Percentiles rank a stretch among this genome's conserved stretches.
Conservation (phyloP, 2,888 invertebrate species). For the Callimorpha dominula region DNA sequence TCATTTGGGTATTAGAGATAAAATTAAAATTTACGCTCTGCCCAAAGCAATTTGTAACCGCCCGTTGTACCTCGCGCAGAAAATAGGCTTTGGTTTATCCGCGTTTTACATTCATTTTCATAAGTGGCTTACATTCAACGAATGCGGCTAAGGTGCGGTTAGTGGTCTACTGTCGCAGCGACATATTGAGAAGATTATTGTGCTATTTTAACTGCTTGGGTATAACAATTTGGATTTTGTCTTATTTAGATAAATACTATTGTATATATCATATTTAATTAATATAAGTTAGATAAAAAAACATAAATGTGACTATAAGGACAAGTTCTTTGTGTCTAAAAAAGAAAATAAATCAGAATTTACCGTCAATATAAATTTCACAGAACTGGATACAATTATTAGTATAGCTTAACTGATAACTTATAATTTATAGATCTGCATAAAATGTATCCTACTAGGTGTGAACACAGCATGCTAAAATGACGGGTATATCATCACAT, state of each 20-base stretch:
- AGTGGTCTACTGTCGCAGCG: conserved; percentile 39
- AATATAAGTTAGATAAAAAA: neutral
- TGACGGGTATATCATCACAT: too few relatives aligned
- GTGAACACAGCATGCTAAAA: too few relatives aligned
- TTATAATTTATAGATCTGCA: too few relatives aligned
- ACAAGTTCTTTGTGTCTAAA: too few relatives aligned
- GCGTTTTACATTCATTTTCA: conserved; percentile 83
- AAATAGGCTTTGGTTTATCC: conserved; percentile 86
- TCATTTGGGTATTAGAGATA: conserved; percentile 87
- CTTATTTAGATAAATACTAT: neutral
- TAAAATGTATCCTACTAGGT: too few relatives aligned
- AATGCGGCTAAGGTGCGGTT: conserved; percentile 59
- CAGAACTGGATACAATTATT: too few relatives aligned
- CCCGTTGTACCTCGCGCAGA: conserved; percentile 84
- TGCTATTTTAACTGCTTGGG: conserved; percentile 6
- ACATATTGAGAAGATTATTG: conserved; percentile 40
- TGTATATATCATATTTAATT: neutral
- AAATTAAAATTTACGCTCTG: conserved; percentile 87
- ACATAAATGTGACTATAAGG: too few relatives aligned
- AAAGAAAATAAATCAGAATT: too few relatives aligned
- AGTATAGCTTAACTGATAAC: too few relatives aligned
- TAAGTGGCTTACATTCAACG: conserved; percentile 82
- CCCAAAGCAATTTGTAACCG: conserved; percentile 87
- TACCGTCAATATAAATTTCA: too few relatives aligned
- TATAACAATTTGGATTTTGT: neutral